A percentile compares a stretch with the other conserved stretches of the same genome.
Evolutionary conservation across 1,140 invertebrate genomes (phyloP).

Genomic region (Papilio aristodemus): DNA sequence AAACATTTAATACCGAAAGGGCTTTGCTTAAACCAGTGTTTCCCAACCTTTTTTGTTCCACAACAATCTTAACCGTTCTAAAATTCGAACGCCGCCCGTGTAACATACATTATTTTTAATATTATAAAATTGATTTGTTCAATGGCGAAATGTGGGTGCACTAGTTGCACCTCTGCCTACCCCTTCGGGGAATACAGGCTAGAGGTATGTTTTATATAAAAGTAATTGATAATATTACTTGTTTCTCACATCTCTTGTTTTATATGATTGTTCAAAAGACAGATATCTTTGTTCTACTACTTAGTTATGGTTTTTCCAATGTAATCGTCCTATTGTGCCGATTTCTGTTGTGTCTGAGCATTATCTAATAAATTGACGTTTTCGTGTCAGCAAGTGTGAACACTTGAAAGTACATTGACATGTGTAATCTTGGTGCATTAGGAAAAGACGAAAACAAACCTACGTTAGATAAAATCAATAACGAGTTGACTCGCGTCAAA

Average conservation of each 20-base stretch:
- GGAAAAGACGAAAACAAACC: not conserved
- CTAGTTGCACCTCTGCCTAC: too few relatives aligned
- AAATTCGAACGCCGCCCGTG: too few relatives aligned
- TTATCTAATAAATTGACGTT: slow-evolving; percentile 20
- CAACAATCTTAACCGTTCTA: too few relatives aligned
- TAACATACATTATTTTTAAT: too few relatives aligned
- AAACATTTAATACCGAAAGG: not conserved
- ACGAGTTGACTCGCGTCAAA: not conserved
- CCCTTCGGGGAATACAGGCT: too few relatives aligned
- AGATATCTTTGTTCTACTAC: not conserved
- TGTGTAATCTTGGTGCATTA: slow-evolving; percentile 2
- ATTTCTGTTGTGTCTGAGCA: not conserved
- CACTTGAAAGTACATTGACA: slow-evolving; percentile 5
- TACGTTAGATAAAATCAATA: not conserved
- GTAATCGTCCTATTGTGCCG: not conserved
- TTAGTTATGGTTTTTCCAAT: not conserved
- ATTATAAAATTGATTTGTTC: too few relatives aligned
- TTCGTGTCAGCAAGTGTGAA: not conserved
- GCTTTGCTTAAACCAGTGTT: not conserved
- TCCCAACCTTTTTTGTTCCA: too few relatives aligned
- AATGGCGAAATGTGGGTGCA: too few relatives aligned
- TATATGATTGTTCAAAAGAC: not conserved
- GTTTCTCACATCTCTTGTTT: not conserved
- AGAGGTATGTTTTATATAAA: too few relatives aligned
- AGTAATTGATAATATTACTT: too few relatives aligned